Base-by-base conservation (phyloP, 2,113 vertebrate genomes). In the Romanogobio albipinnatus region DNA sequence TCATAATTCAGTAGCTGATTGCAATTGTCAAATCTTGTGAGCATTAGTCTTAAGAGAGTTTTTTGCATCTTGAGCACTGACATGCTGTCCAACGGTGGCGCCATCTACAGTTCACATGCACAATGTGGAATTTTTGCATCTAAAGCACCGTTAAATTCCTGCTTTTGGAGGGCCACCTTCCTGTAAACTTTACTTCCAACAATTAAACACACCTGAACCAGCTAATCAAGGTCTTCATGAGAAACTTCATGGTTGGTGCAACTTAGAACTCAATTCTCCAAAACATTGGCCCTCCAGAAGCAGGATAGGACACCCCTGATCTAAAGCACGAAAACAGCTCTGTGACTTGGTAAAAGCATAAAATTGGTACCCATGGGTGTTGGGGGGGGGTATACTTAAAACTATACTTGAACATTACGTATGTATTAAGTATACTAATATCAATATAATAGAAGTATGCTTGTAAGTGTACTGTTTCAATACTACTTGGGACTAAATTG, bases 101-200 rank as follows among this genome's bases (percentile, higher is more conserved):
- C 78, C 78, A 81, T 81, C 78, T 81, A 51, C 9, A 81, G 78
- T 81, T 81, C 26, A 47, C n/a, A 26, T 24, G 36, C 45, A 47
- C 10, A 0, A 47, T 79, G 77, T 26, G 1, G 5, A 8, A 19
- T 24, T 49, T 49, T 74, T 15, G 43, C 43, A 4, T 22, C 36
- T 71, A 22, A 36, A 39, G 68, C 14, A 68, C 14, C 10, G 58
- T 61, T n/a, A 24, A 24, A 11, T 53, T 53, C 6, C 29, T 66
- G 64, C 26, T 33, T 33, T 5, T 9, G 73, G 24, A 75, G 15
- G 14, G 29, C 29, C 26, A 26, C 47, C 45, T 51, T 15, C 10
- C 22, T 74, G 13, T 49, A 47, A 74, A 70, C 2, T 59, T 59
- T 3, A 8, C 5, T 71, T 43, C 39, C 9, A 45, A 51, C n/a